Evolutionary conservation across 2,113 vertebrate species (phyloP).

Genomic region (Cyprinodon brontotheroides): DNA sequence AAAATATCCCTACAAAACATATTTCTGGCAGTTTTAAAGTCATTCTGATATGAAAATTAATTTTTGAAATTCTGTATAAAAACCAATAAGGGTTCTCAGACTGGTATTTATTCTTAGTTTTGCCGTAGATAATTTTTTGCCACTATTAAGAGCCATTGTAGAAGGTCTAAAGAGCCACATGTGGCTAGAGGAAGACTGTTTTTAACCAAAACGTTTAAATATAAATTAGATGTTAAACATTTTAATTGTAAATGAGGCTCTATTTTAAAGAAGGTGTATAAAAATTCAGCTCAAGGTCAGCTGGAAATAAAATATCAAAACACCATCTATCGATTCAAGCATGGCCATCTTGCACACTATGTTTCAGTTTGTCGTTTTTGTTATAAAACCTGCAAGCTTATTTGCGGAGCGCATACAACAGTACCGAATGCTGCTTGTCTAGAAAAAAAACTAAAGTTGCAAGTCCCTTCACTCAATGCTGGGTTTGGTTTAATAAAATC

Average conservation of each 20-base stretch:
- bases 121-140: too few relatives aligned
- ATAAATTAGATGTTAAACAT: not conserved
- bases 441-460: not conserved
- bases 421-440: slow-evolving; percentile 25
- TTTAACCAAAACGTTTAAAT: not conserved
- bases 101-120: too few relatives aligned
- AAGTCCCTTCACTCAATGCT: slow-evolving; percentile 55
- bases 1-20: too few relatives aligned
- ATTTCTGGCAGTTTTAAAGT: too few relatives aligned
- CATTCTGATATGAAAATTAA: too few relatives aligned
- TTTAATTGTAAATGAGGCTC: not conserved
- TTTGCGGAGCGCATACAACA: slow-evolving; percentile 39
- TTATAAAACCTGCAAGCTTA: slow-evolving; percentile 21
- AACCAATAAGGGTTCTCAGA: too few relatives aligned
- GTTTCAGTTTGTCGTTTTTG: slow-evolving; percentile 20
- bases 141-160: too few relatives aligned
- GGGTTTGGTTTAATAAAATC: slow-evolving; percentile 60
- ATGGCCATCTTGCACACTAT: slow-evolving; percentile 41
- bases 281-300: not conserved
- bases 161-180: too few relatives aligned
- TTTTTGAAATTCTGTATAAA: too few relatives aligned
- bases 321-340: slow-evolving; percentile 47
- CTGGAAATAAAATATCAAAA: slow-evolving; percentile 13
- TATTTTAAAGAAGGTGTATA: slow-evolving; percentile 1
- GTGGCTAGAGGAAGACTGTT: too few relatives aligned